These are phyloP conservation scores for Chaetophractus vellerosus DNA, from an alignment of 2,797 vertebrate species.

Conservation along the genomic window DNA sequence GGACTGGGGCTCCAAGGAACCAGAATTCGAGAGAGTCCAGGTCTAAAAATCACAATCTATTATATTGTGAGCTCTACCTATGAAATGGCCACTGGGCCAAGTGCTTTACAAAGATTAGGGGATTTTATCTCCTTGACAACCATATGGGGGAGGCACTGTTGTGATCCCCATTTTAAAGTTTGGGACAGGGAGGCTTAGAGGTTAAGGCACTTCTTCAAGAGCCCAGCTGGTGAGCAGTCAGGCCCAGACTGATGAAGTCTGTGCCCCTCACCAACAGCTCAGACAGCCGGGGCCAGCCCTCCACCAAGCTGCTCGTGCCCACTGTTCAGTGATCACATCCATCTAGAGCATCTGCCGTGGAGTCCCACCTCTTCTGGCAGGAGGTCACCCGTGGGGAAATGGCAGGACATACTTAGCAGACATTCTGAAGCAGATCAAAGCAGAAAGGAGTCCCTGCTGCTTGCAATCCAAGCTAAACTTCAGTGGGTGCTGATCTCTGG, in stretches of 20 bases:
- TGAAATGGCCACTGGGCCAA: rapidly evolving
- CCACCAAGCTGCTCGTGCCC: rapidly evolving
- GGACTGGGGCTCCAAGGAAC: background rate
- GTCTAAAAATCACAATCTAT: background rate
- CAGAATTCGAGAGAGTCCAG: background rate
- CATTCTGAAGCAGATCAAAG: too few relatives aligned
- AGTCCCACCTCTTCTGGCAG: background rate
- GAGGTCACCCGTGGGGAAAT: background rate
- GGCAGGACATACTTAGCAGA: background rate
- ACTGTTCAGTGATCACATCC: background rate
- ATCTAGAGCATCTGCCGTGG: too few relatives aligned
- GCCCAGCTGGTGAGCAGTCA: background rate
- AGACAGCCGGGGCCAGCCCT: background rate
- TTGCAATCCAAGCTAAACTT: background rate
- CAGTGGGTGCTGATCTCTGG: background rate
- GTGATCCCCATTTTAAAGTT: background rate
- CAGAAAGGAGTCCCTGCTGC: background rate
- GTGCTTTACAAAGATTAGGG: background rate
- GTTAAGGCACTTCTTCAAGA: background rate
- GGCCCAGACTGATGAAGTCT: background rate
- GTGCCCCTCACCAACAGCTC: background rate
- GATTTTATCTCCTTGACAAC: background rate
- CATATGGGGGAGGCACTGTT: background rate
- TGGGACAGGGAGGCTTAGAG: background rate
- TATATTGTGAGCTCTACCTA: background rate